Conservation (phyloP, 1,140 invertebrate genomes). For the Atta colombica region DNA sequence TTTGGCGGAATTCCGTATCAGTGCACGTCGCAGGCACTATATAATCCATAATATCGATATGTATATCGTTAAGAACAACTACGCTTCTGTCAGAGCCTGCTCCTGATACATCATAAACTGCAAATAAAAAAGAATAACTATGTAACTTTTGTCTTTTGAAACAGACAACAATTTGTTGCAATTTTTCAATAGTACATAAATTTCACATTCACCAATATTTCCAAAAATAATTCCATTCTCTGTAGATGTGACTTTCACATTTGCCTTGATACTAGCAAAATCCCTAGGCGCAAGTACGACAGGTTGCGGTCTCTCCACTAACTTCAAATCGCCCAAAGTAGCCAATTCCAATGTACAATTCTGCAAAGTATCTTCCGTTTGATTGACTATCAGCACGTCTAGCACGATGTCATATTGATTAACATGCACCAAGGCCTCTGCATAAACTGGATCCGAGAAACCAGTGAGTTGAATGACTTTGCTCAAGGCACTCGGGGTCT, state of each 20-base stretch:
- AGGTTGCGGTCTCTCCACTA: slow-evolving; percentile 98
- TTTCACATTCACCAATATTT: slow-evolving; percentile 93
- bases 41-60: slow-evolving; percentile 99
- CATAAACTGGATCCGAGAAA: slow-evolving; percentile 99
- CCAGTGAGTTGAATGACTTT: slow-evolving; percentile 99
- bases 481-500: slow-evolving; percentile 90
- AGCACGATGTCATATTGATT: slow-evolving; percentile 99
- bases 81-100: slow-evolving; percentile 98
- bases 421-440: slow-evolving; percentile 99
- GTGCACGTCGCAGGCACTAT: slow-evolving; percentile 98
- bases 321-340: slow-evolving; percentile 98
- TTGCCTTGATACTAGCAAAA: slow-evolving; percentile 99
- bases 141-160: not conserved
- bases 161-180: not conserved
- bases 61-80: slow-evolving; percentile 99
- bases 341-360: slow-evolving; percentile 99
- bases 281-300: slow-evolving; percentile 98
- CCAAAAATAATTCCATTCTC: slow-evolving; percentile 99
- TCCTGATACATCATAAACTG: slow-evolving; percentile 98
- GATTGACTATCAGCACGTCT: slow-evolving; percentile 99
- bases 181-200: not conserved
- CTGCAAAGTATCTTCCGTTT: slow-evolving; percentile 98
- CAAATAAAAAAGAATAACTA: slow-evolving; percentile 60
- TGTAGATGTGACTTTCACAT: slow-evolving; percentile 97
- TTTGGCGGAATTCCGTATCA: slow-evolving; percentile 98